Evolutionary conservation across 2,797 vertebrate genomes (phyloP).

Genomic region (Huso huso): DNA sequence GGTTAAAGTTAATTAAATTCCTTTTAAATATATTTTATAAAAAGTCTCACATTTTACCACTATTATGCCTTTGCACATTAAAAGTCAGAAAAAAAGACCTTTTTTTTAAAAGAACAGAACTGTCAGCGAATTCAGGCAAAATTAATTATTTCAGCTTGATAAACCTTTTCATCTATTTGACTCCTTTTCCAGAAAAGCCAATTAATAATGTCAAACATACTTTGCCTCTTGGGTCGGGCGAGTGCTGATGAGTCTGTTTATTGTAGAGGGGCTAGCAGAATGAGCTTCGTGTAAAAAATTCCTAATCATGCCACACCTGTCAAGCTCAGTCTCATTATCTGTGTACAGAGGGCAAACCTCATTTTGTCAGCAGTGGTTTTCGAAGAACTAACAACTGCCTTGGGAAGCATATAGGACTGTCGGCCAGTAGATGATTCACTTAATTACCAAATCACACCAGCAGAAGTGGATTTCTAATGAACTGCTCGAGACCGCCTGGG

Average conservation of each 20-base stretch:
- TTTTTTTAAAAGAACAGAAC: slow-evolving; percentile 86
- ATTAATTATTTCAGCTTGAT: slow-evolving; percentile 99
- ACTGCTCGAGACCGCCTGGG: slow-evolving; percentile 19
- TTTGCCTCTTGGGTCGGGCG: slow-evolving; percentile 77
- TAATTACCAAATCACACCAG: slow-evolving; percentile 73
- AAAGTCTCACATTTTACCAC: slow-evolving; percentile 76
- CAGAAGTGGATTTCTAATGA: slow-evolving; percentile 60
- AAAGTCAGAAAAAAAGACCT: slow-evolving; percentile 52
- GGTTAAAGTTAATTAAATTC: slow-evolving; percentile 96
- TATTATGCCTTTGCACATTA: slow-evolving; percentile 73
- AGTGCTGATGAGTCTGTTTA: slow-evolving; percentile 96
- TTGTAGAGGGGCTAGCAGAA: slow-evolving; percentile 64
- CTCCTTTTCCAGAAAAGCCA: slow-evolving; percentile 98
- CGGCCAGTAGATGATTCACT: slow-evolving; percentile 81
- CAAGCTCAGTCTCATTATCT: slow-evolving; percentile 86
- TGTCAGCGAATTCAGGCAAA: slow-evolving; percentile 95
- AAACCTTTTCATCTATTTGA: slow-evolving; percentile 99
- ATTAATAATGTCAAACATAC: slow-evolving; percentile 99
- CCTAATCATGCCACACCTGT: slow-evolving; percentile 90
- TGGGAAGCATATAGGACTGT: slow-evolving; percentile 68
- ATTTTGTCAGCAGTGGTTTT: slow-evolving; percentile 78
- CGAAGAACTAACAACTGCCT: slow-evolving; percentile 75
- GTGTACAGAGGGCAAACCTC: slow-evolving; percentile 76
- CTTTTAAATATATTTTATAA: slow-evolving; percentile 90
- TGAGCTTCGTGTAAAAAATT: slow-evolving; percentile 58